phyloP scores from a whole-genome alignment of 2,888 invertebrate species.

The Tanypteryx hageni region DNA sequence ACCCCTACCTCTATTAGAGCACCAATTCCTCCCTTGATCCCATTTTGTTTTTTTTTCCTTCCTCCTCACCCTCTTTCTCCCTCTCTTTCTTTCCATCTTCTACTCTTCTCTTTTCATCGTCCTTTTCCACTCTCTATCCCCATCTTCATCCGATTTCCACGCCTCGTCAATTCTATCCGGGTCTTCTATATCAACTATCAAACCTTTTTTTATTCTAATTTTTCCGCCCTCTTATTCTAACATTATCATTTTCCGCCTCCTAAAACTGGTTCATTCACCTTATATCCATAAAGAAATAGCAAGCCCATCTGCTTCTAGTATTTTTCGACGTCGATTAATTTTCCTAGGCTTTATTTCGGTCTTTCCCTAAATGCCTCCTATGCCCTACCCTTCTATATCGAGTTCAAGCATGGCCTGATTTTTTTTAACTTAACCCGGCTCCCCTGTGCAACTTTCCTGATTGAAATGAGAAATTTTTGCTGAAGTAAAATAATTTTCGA shows the following conservation, averaged over 20 bases:
- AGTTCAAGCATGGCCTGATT: neutral
- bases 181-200: too few relatives aligned
- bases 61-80: neutral
- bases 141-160: neutral
- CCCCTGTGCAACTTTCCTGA: too few relatives aligned
- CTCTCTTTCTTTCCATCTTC: neutral
- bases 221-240: too few relatives aligned
- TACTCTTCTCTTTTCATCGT: neutral
- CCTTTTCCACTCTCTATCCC: neutral
- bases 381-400: neutral
- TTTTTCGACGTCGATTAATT: neutral
- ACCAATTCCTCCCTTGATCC: slow-evolving; percentile 36
- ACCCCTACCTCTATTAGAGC: slow-evolving; percentile 44
- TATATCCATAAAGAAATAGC: too few relatives aligned
- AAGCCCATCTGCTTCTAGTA: neutral
- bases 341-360: neutral
- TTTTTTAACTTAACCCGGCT: neutral
- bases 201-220: too few relatives aligned
- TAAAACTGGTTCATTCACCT: neutral
- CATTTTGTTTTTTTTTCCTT: neutral
- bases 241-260: neutral
- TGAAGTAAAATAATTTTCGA: too few relatives aligned
- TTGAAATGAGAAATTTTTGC: too few relatives aligned
- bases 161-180: neutral
- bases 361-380: neutral